Percentiles rank a stretch among this genome's conserved stretches.
Conservation (phyloP, 2,888 invertebrate genomes). For the Xanthia togata region DNA sequence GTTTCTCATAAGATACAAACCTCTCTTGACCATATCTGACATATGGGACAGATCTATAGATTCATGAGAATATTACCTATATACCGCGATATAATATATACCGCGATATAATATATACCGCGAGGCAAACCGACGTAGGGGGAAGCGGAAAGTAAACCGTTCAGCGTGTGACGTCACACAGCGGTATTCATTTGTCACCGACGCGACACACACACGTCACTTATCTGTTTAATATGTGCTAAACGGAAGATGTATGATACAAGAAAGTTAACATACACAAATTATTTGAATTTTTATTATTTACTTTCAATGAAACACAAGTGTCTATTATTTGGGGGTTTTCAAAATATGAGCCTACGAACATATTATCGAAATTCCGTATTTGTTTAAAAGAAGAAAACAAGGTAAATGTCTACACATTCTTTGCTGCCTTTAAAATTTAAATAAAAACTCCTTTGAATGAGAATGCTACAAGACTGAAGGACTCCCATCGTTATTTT, state of each 20-base stretch:
- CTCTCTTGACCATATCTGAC: not conserved
- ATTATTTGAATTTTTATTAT: not conserved
- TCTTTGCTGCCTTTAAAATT: not conserved
- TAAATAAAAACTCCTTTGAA: conserved; percentile 1
- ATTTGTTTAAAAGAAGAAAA: not conserved
- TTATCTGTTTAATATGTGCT: not conserved
- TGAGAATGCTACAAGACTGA: not conserved
- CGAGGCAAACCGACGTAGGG: conserved; percentile 44
- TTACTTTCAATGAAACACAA: not conserved
- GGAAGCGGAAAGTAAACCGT: conserved; percentile 51
- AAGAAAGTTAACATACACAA: not conserved
- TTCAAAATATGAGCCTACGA: not conserved
- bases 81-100: too few relatives aligned
- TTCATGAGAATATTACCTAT: not conserved
- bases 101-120: too few relatives aligned
- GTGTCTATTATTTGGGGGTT: not conserved
- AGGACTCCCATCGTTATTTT: conserved; percentile 1
- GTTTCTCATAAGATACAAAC: not conserved
- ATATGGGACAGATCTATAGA: not conserved
- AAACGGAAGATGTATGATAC: not conserved
- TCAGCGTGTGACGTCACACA: not conserved
- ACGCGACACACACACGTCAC: conserved; percentile 36
- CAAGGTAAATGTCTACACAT: not conserved
- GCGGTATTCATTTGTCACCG: conserved; percentile 18
- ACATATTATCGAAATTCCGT: not conserved